These are phyloP conservation scores for Aspidoscelis tigris DNA, from an alignment of 2,113 vertebrate species.

Conservation along the genomic window DNA sequence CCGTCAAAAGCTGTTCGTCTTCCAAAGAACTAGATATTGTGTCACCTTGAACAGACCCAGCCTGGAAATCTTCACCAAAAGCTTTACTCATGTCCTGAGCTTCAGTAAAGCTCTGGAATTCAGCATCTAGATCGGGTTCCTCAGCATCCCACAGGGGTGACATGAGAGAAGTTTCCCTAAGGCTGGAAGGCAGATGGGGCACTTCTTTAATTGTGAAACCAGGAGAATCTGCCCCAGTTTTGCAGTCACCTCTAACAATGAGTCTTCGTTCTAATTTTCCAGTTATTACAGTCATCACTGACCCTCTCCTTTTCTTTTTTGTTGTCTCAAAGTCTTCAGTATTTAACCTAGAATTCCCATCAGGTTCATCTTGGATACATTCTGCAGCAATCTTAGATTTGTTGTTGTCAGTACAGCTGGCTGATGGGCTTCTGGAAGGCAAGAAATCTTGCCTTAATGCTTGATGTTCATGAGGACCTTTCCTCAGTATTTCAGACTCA, in stretches of 20 bases:
- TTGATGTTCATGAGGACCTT: conserved; percentile 43
- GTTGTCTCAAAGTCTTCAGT: conserved; percentile 13
- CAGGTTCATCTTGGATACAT: conserved; percentile 15
- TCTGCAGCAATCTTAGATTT: conserved; percentile 3
- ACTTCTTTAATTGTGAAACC: conserved; percentile 47
- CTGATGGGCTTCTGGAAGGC: conserved; percentile 61
- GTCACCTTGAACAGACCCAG: conserved; percentile 37
- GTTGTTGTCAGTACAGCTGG: conserved; percentile 56
- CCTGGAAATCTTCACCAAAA: conserved; percentile 34
- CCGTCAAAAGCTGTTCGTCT: conserved; percentile 49
- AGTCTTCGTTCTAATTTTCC: conserved; percentile 65
- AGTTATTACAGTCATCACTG: conserved; percentile 65
- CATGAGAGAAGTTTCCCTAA: conserved; percentile 42
- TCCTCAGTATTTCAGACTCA: conserved; percentile 65
- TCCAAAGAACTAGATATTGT: conserved; percentile 19
- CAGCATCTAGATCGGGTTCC: conserved; percentile 42
- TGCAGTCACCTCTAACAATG: conserved; percentile 63
- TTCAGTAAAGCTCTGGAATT: conserved; percentile 47
- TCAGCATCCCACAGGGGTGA: conserved; percentile 55
- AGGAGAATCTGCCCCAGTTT: conserved; percentile 34
- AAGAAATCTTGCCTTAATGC: conserved; percentile 58
- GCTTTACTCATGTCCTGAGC: conserved; percentile 11
- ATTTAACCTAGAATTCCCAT: conserved; percentile 23
- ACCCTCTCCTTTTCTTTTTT: conserved; percentile 59
- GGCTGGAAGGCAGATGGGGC: conserved; percentile 11